These are phyloP conservation scores for Bombylius major DNA, from an alignment of 2,888 invertebrate genomes.

Conservation along the genomic window DNA sequence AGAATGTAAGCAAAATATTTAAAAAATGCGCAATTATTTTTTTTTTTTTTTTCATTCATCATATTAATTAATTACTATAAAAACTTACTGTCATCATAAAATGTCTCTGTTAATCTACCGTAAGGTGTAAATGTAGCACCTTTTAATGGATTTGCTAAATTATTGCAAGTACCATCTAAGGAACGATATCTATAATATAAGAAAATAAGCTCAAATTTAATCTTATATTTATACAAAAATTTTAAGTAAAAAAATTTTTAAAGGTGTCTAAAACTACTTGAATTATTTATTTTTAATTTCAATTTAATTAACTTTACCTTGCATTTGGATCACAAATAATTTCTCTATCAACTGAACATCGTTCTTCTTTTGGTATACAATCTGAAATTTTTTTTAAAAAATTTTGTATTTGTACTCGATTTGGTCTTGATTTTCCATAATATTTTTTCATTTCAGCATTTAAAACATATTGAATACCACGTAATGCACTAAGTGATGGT, in stretches of 20 bases:
- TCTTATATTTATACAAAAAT: no score
- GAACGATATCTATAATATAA: conserved; percentile 42
- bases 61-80: no score
- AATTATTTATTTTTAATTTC: no score
- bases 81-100: conserved; percentile 10
- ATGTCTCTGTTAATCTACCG: conserved; percentile 3
- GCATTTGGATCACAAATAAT: background rate
- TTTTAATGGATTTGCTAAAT: conserved; percentile 36
- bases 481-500: background rate
- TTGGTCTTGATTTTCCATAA: background rate
- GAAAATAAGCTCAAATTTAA: background rate
- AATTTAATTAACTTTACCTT: background rate
- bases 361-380: conserved; percentile 1
- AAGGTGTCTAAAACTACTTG: no score
- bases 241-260: no score
- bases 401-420: background rate
- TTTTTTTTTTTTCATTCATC: no score
- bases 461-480: conserved; percentile 3
- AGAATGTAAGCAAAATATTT: no score
- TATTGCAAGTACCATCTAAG: conserved; percentile 85
- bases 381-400: background rate
- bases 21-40: no score
- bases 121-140: conserved; percentile 10
- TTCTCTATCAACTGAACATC: background rate
- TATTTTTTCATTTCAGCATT: background rate